Evolutionary conservation across 2,888 invertebrate genomes (phyloP).

Genomic region (Callimorpha dominula): DNA sequence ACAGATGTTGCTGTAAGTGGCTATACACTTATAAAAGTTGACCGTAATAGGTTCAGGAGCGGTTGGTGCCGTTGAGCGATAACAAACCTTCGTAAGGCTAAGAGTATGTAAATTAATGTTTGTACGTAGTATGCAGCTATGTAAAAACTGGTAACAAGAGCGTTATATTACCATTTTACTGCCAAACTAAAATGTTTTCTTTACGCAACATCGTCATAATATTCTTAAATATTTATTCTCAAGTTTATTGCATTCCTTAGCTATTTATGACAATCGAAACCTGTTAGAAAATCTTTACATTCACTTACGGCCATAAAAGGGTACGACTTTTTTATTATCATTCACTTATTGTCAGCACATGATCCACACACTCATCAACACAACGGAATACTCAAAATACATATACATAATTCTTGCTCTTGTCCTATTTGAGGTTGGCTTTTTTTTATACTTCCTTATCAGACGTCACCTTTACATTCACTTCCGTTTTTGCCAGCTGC

Average conservation of each 20-base stretch:
- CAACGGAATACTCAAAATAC: not conserved
- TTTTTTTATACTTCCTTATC: not conserved
- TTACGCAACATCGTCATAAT: not conserved
- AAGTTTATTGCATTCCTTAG: not conserved
- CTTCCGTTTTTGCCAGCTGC: not conserved
- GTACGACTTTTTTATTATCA: not conserved
- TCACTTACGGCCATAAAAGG: not conserved
- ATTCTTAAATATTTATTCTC: not conserved
- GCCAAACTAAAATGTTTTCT: not conserved
- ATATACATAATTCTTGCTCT: not conserved
- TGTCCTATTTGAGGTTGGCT: not conserved
- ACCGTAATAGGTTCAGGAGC: conserved; percentile 44
- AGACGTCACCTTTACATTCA: not conserved
- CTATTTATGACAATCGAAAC: not conserved
- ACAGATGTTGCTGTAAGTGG: conserved; percentile 44
- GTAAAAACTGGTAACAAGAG: not conserved
- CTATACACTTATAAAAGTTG: conserved; percentile 44
- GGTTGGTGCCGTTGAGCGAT: conserved; percentile 63
- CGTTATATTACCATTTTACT: not conserved
- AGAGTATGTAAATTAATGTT: conserved; percentile 49
- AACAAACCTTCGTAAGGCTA: conserved; percentile 67
- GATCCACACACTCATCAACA: not conserved
- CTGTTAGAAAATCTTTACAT: not conserved
- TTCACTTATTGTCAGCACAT: not conserved
- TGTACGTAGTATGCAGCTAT: conserved; percentile 27